Conservation (phyloP, 1,140 invertebrate genomes). For the Heliothis subflexa region DNA sequence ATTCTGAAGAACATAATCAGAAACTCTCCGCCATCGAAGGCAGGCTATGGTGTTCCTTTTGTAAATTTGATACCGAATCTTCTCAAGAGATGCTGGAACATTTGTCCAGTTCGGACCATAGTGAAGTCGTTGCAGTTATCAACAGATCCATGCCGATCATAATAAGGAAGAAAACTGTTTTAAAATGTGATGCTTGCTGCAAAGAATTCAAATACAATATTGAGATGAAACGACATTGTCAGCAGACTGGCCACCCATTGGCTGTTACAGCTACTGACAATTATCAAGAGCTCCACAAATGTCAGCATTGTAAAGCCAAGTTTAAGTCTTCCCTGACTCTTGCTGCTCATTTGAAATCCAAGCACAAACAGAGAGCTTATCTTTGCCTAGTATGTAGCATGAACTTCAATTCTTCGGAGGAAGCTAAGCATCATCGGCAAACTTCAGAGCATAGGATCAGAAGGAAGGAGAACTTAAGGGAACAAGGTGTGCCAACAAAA, state of each 20-base stretch:
- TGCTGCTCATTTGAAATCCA: slow-evolving; percentile 88
- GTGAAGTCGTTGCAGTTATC: slow-evolving; percentile 90
- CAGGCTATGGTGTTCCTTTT: slow-evolving; percentile 91
- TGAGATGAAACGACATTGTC: slow-evolving; percentile 89
- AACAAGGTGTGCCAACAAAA: slow-evolving; percentile 73
- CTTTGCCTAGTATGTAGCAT: slow-evolving; percentile 90
- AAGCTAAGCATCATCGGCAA: slow-evolving; percentile 90
- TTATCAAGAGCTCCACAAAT: slow-evolving; percentile 89
- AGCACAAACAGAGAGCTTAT: slow-evolving; percentile 87
- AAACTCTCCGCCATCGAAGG: slow-evolving; percentile 86
- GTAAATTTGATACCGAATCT: slow-evolving; percentile 90
- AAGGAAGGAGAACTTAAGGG: slow-evolving; percentile 79
- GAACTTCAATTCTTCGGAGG: slow-evolving; percentile 87
- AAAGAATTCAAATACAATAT: slow-evolving; percentile 90
- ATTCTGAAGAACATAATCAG: slow-evolving; percentile 87
- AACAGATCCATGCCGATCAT: slow-evolving; percentile 93
- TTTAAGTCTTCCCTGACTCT: slow-evolving; percentile 88
- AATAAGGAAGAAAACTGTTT: slow-evolving; percentile 89
- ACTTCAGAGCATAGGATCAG: slow-evolving; percentile 88
- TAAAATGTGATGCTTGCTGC: slow-evolving; percentile 88
- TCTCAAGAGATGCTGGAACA: slow-evolving; percentile 90
- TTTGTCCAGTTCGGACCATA: slow-evolving; percentile 89
- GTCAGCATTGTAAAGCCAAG: slow-evolving; percentile 86
- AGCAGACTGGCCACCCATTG: slow-evolving; percentile 84
- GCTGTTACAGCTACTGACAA: slow-evolving; percentile 87